Base-by-base conservation (phyloP, 2,888 invertebrate genomes). In the Oscheius myriophilus region DNA sequence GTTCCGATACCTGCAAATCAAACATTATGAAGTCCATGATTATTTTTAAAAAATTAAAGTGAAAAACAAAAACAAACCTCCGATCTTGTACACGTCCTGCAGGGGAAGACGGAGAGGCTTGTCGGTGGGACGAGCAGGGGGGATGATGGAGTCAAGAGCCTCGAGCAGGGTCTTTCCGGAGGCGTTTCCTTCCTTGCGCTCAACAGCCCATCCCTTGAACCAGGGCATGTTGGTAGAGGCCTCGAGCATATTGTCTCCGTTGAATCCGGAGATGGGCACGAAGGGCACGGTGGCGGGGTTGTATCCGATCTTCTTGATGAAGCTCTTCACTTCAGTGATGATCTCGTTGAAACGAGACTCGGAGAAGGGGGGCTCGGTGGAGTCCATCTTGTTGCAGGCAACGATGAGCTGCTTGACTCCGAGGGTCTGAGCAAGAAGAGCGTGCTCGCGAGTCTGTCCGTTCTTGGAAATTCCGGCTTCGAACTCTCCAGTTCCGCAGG, bases 331-430 rank as follows among this genome's bases (percentile, higher is more conserved):
- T 92, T 98, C 97, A 89, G 96, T 97, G 90, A 94, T 93, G 90
- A 98, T 98, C 93, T 98, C 97, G 89, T 96, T 94, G 89, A 94
- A 98, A 90, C 97, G 93, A 81, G 91, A 67, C 87, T 89, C 95
- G 82, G 93, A 93, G 92, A 93, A 98, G 71, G 96, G 93, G 83
- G 98, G 97, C 89, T 96, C 96, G 87, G 98, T 97, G 73, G 95
- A 95, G 90, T 98, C 98, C 97, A 99, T 98, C 91, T 99, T 98
- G 92, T 99, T 98, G 86, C 98, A 95, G 86, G 95, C 97, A 78
- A 99, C 95, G 85, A 99, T 95, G 88, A 99, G 91, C 90, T 98
- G 97, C 90, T 95, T 98, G 78, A 98, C 97, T 88, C 97, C 97
- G 84, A 97, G 91, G 58, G 97, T 96, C 91, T 95, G 97, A 82